A percentile compares a stretch with the other conserved stretches of the same genome.
phyloP scores from a whole-genome alignment of 2,888 invertebrate genomes.

The Leucophenga montana region DNA sequence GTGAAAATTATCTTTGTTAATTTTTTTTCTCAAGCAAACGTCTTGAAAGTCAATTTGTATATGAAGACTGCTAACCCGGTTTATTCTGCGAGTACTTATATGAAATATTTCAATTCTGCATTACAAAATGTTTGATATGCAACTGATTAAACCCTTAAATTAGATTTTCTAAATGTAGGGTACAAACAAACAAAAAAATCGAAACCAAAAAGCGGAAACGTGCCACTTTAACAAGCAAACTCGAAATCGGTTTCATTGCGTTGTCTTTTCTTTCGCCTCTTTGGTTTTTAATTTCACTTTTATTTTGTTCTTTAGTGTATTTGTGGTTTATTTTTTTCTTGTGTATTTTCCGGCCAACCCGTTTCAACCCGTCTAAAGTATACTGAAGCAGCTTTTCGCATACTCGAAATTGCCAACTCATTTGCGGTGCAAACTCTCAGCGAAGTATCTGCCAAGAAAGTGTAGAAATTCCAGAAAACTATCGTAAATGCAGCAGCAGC shows the following conservation, averaged over 20 bases:
- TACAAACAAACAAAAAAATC: not conserved
- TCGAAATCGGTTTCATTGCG: not conserved
- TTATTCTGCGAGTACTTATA: no score
- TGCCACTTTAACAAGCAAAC: conserved; percentile 10
- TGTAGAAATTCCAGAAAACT: not conserved
- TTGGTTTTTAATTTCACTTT: conserved; percentile 43
- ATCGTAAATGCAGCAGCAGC: no score
- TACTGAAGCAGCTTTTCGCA: not conserved
- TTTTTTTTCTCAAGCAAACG: no score
- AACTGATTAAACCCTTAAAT: no score
- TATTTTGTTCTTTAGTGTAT: conserved; percentile 2
- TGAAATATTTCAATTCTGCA: no score
- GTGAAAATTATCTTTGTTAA: no score
- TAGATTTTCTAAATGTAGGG: not conserved
- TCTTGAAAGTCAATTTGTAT: no score
- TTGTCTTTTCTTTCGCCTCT: conserved; percentile 4
- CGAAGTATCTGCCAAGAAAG: conserved; percentile 1
- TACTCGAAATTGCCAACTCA: conserved; percentile 17
- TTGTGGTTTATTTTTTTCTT: not conserved
- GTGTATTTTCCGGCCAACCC: not conserved
- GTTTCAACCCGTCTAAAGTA: not conserved
- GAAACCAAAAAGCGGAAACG: conserved; percentile 4
- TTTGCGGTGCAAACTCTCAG: conserved; percentile 6
- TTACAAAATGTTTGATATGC: no score
- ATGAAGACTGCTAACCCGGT: no score